Evolutionary conservation across 2,113 vertebrate species (phyloP).

Genomic region (Heloderma charlesbogerti): DNA sequence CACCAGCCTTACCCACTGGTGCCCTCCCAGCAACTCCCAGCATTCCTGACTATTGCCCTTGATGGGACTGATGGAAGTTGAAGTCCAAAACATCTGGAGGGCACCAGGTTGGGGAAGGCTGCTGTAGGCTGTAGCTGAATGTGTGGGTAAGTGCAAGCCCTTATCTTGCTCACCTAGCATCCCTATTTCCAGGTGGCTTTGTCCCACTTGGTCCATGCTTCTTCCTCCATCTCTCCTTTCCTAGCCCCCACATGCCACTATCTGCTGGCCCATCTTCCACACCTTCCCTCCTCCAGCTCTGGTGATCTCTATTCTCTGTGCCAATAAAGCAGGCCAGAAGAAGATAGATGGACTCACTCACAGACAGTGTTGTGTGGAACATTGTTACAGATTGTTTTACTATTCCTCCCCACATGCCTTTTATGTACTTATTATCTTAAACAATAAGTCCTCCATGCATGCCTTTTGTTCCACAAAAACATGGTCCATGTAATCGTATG

Average conservation of each 20-base stretch:
- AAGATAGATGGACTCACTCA: neutral
- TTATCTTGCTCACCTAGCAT: neutral
- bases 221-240: neutral
- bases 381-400: neutral
- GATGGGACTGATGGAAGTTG: neutral
- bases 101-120: neutral
- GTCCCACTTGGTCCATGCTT: neutral
- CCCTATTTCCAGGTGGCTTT: neutral
- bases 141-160: neutral
- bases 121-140: neutral
- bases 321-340: neutral
- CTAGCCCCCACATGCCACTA: neutral
- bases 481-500: neutral
- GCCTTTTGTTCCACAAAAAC: slow-evolving; percentile 5
- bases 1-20: no score
- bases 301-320: neutral
- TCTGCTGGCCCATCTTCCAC: neutral
- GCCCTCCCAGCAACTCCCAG: neutral
- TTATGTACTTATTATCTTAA: slow-evolving; percentile 17
- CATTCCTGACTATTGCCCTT: neutral
- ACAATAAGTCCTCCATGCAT: neutral
- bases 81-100: neutral
- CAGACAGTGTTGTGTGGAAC: neutral
- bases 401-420: neutral
- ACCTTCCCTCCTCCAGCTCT: neutral